Base-by-base conservation (phyloP, 2,888 invertebrate species). In the Eupeodes latifasciatus region DNA sequence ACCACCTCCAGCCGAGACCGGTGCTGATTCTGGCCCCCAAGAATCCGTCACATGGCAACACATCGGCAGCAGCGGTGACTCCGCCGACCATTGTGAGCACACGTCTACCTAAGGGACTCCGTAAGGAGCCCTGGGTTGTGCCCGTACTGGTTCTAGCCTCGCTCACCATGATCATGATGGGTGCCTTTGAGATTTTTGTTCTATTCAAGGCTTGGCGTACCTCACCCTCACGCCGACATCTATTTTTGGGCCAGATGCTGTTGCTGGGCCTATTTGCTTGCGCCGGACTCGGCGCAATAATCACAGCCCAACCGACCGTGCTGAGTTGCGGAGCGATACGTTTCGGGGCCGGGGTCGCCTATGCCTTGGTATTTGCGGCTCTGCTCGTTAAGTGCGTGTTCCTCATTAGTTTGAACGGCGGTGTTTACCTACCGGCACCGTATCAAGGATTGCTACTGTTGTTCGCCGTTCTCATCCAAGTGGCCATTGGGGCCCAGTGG, bases 351-450 rank as follows among this genome's bases (percentile, higher is more conserved):
- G 98, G 98, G 74, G 95, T 97, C 16, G 95, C 97, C 10, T 97
- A 97, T 91, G 96, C 98, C 75, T 95, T 98, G 80, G 97, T 98
- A 85, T 98, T 98, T 93, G 97, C 98, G 57, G 97, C 98, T 0
- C 95, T 99, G 71, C 95, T 99, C 91, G 98, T 98, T 90, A 98
- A 99, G 94, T 97, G 98, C 93, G 98, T 98, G 90, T 98, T 98
- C 93, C 95, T 98, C 85, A 96, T 98, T 90, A 98, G 98, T 92
- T 95, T 98, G 87, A 98, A 98, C 94, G 96, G 97, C 76, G 98
- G 97, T 87, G 98, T 98, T 71, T 98, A 98, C 92, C 95, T 98
- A 78, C 98, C 98, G 76, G 98, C 98, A 9, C 97, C 98, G 14
- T 98, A 98, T 94, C 98, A 98, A 94, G 97, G 96, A 89, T 95